These are phyloP conservation scores for Drosophila mayri DNA, from an alignment of 1,140 invertebrate genomes.

Conservation along the genomic window DNA sequence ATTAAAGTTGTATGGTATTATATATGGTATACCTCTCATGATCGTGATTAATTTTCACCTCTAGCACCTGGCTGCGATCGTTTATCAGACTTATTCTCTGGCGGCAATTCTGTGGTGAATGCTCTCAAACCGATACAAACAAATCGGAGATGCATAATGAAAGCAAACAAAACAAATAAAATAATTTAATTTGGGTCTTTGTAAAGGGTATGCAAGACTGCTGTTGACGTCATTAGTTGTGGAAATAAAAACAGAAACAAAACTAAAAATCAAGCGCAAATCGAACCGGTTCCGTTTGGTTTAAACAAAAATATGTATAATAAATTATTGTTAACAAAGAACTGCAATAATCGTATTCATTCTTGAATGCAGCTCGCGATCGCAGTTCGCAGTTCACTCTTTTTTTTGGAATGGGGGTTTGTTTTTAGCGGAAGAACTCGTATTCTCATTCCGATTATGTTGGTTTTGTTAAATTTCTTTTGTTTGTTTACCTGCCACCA, in stretches of 20 bases:
- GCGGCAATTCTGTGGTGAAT: constrained; percentile 27
- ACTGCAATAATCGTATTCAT: constrained; percentile 33
- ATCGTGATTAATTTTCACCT: constrained; percentile 7
- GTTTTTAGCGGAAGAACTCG: constrained; percentile 3
- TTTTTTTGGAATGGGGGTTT: constrained; percentile 13
- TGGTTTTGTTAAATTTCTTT: constrained; percentile 4
- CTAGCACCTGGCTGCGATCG: constrained; percentile 4
- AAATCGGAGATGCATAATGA: constrained; percentile 46
- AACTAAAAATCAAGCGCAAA: constrained; percentile 37
- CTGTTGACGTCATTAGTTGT: constrained; percentile 26
- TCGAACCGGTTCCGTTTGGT: constrained; percentile 59
- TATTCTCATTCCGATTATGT: constrained; percentile 4
- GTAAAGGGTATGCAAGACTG: constrained; percentile 6
- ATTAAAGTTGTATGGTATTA: background rate
- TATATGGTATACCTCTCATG: background rate
- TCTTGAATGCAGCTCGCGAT: constrained; percentile 19
- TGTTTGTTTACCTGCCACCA: constrained; percentile 20
- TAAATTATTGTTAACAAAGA: constrained; percentile 43
- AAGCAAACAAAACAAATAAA: constrained; percentile 37
- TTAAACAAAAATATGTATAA: constrained; percentile 34
- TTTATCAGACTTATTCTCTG: constrained; percentile 32
- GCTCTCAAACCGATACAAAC: constrained; percentile 51
- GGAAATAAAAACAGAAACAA: constrained; percentile 1
- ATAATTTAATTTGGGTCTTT: constrained; percentile 32
- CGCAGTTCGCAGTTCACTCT: background rate